A percentile compares a stretch with the other conserved stretches of the same genome.
phyloP scores from a whole-genome alignment of 2,797 vertebrate genomes.

The Sebastes taczanowskii region DNA sequence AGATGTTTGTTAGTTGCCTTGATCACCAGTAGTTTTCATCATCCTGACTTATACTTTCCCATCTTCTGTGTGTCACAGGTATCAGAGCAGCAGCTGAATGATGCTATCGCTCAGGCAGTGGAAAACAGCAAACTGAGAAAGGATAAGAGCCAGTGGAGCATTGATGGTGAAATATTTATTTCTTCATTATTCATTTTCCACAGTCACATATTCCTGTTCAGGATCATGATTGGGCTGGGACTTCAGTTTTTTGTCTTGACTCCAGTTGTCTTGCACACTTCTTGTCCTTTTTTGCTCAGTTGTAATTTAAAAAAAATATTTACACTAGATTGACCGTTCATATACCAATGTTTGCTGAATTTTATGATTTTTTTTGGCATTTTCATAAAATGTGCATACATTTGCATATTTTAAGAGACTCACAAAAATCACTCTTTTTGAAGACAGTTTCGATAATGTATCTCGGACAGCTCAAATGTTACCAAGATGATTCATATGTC shows the following conservation, averaged over 20 bases:
- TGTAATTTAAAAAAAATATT: not conserved
- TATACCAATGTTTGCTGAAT: too few species aligned
- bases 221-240: not conserved
- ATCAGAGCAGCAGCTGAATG: conserved; percentile 91
- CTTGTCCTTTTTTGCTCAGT: not conserved
- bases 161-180: conserved; percentile 65
- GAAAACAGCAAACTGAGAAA: conserved; percentile 86
- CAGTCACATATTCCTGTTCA: not conserved
- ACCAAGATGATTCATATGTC: too few species aligned
- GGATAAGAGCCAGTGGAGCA: conserved; percentile 87
- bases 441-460: too few species aligned
- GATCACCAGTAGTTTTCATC: not conserved
- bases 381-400: too few species aligned
- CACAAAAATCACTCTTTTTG: too few species aligned
- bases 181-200: not conserved
- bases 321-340: not conserved
- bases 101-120: conserved; percentile 88
- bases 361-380: too few species aligned
- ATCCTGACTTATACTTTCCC: not conserved
- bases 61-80: conserved; percentile 79
- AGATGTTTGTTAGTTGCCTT: not conserved
- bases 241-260: not conserved
- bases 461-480: too few species aligned
- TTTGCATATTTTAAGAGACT: too few species aligned
- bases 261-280: not conserved